Base-by-base conservation (phyloP, 30 jellyfish, hydroid and myxozoan species). In the Hydra vulgaris region DNA sequence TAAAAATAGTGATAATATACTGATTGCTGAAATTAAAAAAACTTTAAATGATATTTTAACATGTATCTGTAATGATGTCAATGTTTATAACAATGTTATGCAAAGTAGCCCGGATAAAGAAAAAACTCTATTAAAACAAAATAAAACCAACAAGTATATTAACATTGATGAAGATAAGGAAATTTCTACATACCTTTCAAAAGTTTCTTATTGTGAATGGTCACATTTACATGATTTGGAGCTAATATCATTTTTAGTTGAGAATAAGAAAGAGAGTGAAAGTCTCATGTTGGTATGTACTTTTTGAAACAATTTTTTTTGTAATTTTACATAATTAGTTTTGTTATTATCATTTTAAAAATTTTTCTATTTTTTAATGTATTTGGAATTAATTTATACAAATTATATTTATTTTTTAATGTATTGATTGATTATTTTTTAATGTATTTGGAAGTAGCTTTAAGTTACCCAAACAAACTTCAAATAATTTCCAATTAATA, bases 171-270 rank as follows among this genome's bases (percentile, higher is more conserved):
- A 78, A 84, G 95, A 90, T 70, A 85, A 81, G 0, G 68, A 74
- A 27, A 76, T 90, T 18, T 79, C 89, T 25, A 81, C 78, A 66
- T 4, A 21, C 74, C 79, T 90, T 55, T 88, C 92, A n/a, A 52
- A 78, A 21, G 74, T 75, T 78, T 88, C 91, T 7, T 85, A 88
- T 16, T 72, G 55, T 54, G 84, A 70, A 3, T 90, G 97, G 97
- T 69, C 86, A 8, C 18, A 77, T 22, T 73, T 81, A 23, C 95
- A 84, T 71, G 97, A 90, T 72, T 71, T 69, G 26, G 95, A 90
- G 25, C 72, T 90, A 79, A 89, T 90, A 1, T 77, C 83, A 66
- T 85, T 81, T 75, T 54, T 90, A 53, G 85, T 78, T 4, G 26
- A 23, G 4, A 20, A 53, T 53, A 19, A 66, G 88, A 79, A 82